Conservation (phyloP, 2,113 vertebrate genomes). For the Phalacrocorax brasilianus region DNA sequence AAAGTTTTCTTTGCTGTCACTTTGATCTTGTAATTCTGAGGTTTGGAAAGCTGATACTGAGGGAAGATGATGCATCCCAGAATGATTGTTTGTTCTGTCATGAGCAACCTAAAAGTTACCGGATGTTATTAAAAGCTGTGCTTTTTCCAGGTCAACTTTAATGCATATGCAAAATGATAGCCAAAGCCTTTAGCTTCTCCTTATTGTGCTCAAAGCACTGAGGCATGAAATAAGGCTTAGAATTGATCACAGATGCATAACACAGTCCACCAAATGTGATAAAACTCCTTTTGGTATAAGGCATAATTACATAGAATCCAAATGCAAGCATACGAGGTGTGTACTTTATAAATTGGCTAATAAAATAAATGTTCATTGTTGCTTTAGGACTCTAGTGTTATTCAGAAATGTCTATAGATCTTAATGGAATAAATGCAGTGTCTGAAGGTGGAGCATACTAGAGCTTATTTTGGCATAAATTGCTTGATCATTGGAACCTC, state of each 20-base stretch:
- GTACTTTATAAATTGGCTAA: neutral
- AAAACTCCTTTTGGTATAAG: conserved; percentile 8
- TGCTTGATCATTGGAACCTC: conserved; percentile 67
- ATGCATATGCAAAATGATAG: neutral
- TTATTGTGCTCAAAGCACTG: conserved; percentile 33
- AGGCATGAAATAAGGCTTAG: conserved; percentile 53
- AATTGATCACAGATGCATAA: conserved; percentile 16
- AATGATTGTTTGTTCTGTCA: neutral
- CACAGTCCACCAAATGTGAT: neutral
- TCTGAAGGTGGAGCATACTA: conserved; percentile 40
- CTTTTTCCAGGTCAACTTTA: neutral
- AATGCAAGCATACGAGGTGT: neutral
- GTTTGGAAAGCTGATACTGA: neutral
- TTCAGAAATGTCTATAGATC: neutral
- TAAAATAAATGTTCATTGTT: conserved; percentile 32
- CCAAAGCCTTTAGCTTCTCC: conserved; percentile 34
- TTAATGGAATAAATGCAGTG: conserved; percentile 40
- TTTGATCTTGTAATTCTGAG: neutral
- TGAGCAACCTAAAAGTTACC: neutral
- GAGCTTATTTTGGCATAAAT: conserved; percentile 40
- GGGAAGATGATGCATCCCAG: neutral
- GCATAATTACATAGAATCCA: neutral
- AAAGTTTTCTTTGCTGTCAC: neutral
- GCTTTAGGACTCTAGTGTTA: neutral
- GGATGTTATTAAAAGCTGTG: neutral